A percentile compares a stretch with the other conserved stretches of the same genome.
Evolutionary conservation across 2,113 vertebrate genomes (phyloP).

Genomic region (Scopus umbretta): DNA sequence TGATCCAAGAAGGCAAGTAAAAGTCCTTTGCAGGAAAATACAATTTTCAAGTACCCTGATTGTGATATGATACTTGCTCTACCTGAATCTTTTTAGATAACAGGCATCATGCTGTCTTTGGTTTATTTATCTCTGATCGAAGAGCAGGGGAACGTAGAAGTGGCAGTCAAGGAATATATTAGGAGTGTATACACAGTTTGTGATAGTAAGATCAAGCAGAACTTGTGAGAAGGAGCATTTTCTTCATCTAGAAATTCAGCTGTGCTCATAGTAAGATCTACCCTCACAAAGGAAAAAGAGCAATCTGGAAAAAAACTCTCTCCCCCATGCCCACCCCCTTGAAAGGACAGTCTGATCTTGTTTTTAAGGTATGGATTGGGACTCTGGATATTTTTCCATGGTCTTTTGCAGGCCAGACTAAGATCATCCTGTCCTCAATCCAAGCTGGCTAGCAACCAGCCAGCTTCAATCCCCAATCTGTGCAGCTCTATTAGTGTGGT

Average conservation of each 20-base stretch:
- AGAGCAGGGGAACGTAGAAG: constrained; percentile 16
- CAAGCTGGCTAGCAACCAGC: not conserved
- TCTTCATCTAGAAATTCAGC: constrained; percentile 32
- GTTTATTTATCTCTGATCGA: constrained; percentile 58
- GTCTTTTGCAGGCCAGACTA: not conserved
- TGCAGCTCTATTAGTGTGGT: not conserved
- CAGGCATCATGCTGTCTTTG: constrained; percentile 51
- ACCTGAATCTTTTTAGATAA: constrained; percentile 71
- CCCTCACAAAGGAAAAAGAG: not conserved
- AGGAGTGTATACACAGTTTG: not conserved
- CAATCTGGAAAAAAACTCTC: not conserved
- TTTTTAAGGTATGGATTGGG: not conserved
- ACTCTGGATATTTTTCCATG: not conserved
- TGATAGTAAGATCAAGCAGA: constrained; percentile 54
- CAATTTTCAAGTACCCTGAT: constrained; percentile 50
- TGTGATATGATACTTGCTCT: constrained; percentile 57
- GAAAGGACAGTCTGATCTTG: not conserved
- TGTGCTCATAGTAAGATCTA: not conserved
- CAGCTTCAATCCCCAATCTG: not conserved
- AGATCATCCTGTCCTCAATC: not conserved
- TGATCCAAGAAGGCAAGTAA: constrained; percentile 54
- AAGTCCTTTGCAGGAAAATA: constrained; percentile 52
- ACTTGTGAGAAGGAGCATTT: constrained; percentile 2
- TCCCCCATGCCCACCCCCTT: not conserved
- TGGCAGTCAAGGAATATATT: constrained; percentile 33